Conservation (phyloP, 2,888 invertebrate species). For the Latheticus oryzae region DNA sequence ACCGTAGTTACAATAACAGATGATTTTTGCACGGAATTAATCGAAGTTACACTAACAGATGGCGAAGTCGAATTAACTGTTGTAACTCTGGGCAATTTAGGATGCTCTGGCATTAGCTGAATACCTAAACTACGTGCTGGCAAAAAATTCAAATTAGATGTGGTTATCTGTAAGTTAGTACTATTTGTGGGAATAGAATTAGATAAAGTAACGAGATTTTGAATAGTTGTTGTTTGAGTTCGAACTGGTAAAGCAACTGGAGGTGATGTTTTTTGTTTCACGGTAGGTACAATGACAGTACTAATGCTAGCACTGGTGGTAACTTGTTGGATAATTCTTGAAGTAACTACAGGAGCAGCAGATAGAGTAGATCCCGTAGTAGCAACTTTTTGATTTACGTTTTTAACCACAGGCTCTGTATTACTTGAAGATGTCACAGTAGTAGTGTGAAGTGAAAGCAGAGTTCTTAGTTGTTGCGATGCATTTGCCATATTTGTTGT, state of each 20-base stretch:
- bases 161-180: constrained; percentile 18
- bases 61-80: constrained; percentile 46
- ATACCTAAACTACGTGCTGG: constrained; percentile 51
- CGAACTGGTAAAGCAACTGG: constrained; percentile 43
- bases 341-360: constrained; percentile 53
- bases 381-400: constrained; percentile 56
- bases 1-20: constrained; percentile 19
- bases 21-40: constrained; percentile 38
- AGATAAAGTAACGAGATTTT: too few species aligned
- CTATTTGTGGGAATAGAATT: constrained; percentile 17
- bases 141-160: constrained; percentile 49
- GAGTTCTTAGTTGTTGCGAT: constrained; percentile 75
- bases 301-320: constrained; percentile 53
- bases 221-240: constrained; percentile 23
- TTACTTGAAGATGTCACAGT: constrained; percentile 65
- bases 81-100: constrained; percentile 56
- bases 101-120: constrained; percentile 58
- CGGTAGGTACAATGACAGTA: constrained; percentile 58
- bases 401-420: constrained; percentile 65
- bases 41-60: background rate
- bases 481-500: constrained; percentile 79
- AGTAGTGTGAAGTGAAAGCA: constrained; percentile 74
- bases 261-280: constrained; percentile 54
- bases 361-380: constrained; percentile 54
- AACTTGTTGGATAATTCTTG: constrained; percentile 57